Conservation (phyloP, 2,797 vertebrate genomes). For the Xenentodon cancila region DNA sequence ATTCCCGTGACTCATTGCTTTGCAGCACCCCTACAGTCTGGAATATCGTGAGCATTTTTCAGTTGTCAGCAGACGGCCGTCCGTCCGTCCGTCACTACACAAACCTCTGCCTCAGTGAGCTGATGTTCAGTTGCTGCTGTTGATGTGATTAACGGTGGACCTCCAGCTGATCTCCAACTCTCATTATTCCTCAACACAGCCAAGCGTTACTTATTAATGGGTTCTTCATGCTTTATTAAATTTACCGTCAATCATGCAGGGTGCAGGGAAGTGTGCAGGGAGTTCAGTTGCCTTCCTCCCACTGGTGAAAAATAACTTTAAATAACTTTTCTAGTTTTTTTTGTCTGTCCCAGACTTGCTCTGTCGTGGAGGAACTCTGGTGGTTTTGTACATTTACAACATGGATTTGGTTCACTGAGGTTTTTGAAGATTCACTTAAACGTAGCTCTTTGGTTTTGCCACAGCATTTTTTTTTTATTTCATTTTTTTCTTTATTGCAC, state of each 20-base stretch:
- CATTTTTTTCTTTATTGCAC: too few species aligned
- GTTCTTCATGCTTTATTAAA: constrained; percentile 87
- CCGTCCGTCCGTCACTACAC: too few species aligned
- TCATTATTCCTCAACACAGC: constrained; percentile 85
- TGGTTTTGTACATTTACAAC: too few species aligned
- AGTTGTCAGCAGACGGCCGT: too few species aligned
- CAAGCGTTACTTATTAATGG: constrained; percentile 88
- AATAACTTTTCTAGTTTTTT: too few species aligned
- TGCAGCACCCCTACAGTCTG: background rate
- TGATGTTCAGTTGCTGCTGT: constrained; percentile 57
- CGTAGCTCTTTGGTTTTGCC: too few species aligned
- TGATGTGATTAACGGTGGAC: constrained; percentile 77
- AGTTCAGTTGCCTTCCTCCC: constrained; percentile 7
- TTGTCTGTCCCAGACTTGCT: too few species aligned
- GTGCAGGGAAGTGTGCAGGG: constrained; percentile 59
- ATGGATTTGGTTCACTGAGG: too few species aligned
- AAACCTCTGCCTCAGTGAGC: constrained; percentile 15
- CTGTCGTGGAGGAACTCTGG: too few species aligned
- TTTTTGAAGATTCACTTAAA: too few species aligned
- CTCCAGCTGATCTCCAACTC: constrained; percentile 49
- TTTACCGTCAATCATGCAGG: constrained; percentile 84
- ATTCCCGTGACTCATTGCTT: too few species aligned
- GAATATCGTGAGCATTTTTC: constrained; percentile 7
- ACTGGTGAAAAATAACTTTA: constrained; percentile 37
- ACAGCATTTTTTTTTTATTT: too few species aligned